Evolutionary conservation across 2,888 invertebrate genomes (phyloP).

Genomic region (Drosophila kanekoi): DNA sequence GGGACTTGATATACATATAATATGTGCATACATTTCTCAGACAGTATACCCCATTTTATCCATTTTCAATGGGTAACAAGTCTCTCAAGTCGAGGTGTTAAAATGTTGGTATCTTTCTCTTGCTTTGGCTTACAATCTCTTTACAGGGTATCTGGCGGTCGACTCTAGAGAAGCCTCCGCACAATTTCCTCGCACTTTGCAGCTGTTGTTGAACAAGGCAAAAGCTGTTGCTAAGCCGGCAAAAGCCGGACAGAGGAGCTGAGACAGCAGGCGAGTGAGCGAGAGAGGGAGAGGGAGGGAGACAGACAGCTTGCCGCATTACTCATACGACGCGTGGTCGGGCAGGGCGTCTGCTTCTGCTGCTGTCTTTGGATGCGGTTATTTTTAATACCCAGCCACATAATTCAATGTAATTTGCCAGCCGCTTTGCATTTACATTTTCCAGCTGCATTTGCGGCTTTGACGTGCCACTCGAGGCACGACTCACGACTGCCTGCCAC

Average conservation of each 20-base stretch:
- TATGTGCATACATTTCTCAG: no score
- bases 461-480: slow-evolving; percentile 43
- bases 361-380: slow-evolving; percentile 43
- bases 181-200: slow-evolving; percentile 6
- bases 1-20: no score
- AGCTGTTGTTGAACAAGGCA: slow-evolving; percentile 34
- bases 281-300: not conserved
- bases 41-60: no score
- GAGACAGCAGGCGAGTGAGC: slow-evolving; percentile 16
- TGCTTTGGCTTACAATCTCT: not conserved
- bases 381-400: slow-evolving; percentile 77
- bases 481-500: slow-evolving; percentile 40
- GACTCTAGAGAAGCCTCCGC: not conserved
- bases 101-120: not conserved
- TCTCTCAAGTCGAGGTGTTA: no score
- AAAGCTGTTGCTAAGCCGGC: slow-evolving; percentile 72
- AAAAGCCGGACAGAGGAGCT: slow-evolving; percentile 20
- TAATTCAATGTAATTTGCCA: slow-evolving; percentile 80
- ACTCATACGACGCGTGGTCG: slow-evolving; percentile 68
- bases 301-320: slow-evolving; percentile 40
- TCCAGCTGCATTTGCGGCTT: slow-evolving; percentile 67
- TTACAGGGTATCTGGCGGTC: slow-evolving; percentile 21
- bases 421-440: slow-evolving; percentile 63
- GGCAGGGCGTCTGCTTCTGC: slow-evolving; percentile 15
- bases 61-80: no score